A percentile compares a stretch with the other conserved stretches of the same genome.
These are phyloP conservation scores for Murina feae DNA, from an alignment of 2,113 vertebrate species.

Conservation along the genomic window DNA sequence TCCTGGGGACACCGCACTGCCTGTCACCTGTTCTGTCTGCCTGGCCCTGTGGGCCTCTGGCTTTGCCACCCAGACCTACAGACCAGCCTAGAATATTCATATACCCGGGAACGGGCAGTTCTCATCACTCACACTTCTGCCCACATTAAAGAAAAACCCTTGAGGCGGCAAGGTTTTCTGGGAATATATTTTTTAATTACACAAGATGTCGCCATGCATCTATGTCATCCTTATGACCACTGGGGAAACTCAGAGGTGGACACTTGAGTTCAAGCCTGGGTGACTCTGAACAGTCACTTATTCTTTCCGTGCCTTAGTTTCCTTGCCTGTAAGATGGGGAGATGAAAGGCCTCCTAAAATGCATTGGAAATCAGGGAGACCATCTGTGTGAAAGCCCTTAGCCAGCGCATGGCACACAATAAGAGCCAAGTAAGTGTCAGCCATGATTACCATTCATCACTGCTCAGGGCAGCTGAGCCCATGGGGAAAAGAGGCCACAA, in stretches of 20 bases:
- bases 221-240: background rate
- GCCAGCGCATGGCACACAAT: background rate
- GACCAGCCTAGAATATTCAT: background rate
- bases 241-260: background rate
- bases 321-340: background rate
- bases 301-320: background rate
- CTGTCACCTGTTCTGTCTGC: background rate
- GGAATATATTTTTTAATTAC: background rate
- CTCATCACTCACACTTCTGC: background rate
- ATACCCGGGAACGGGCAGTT: background rate
- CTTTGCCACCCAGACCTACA: background rate
- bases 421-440: background rate
- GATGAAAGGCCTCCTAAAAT: accelerated
- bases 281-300: background rate
- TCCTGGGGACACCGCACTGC: background rate
- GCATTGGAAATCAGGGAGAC: background rate
- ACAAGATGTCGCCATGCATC: background rate
- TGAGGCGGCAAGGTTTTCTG: background rate
- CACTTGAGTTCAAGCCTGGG: background rate
- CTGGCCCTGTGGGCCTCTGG: background rate
- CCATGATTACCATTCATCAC: background rate
- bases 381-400: background rate
- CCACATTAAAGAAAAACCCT: background rate
- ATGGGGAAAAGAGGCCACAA: background rate
- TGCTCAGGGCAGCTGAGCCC: background rate